phyloP scores from a whole-genome alignment of 2,113 vertebrate genomes.

The Hypanus sabinus region DNA sequence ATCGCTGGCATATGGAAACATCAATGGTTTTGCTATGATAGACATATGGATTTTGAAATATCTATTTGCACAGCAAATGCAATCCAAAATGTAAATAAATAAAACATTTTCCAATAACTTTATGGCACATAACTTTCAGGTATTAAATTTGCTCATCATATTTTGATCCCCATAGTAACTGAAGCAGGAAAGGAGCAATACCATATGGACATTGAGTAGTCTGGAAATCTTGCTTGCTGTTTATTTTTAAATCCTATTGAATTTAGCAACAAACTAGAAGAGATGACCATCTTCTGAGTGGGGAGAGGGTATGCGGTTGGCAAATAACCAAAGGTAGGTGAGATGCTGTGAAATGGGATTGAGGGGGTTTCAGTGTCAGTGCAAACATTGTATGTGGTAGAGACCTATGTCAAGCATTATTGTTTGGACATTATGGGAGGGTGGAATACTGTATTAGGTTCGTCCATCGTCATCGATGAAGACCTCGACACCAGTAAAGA shows the following conservation, averaged over 20 bases:
- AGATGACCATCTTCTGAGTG: no score
- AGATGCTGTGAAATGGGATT: no score
- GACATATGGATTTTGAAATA: not conserved
- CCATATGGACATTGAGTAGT: no score
- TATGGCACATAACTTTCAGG: not conserved
- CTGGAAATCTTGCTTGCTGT: no score
- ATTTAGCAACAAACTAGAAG: no score
- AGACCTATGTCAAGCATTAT: no score
- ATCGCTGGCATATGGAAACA: not conserved
- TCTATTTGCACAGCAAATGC: not conserved
- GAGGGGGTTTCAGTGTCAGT: no score
- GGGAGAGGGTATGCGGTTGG: not conserved
- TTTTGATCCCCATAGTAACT: not conserved
- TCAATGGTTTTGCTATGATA: not conserved
- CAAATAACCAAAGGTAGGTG: no score
- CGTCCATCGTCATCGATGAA: no score
- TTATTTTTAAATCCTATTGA: no score
- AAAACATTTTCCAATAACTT: not conserved
- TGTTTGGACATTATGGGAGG: not conserved
- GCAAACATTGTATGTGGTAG: no score
- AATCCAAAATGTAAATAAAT: not conserved
- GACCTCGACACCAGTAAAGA: no score
- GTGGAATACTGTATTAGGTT: not conserved
- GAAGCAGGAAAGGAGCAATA: not conserved
- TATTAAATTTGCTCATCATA: not conserved